Evolutionary conservation across 2,113 vertebrate species (phyloP).

Genomic region (Promerops cafer): DNA sequence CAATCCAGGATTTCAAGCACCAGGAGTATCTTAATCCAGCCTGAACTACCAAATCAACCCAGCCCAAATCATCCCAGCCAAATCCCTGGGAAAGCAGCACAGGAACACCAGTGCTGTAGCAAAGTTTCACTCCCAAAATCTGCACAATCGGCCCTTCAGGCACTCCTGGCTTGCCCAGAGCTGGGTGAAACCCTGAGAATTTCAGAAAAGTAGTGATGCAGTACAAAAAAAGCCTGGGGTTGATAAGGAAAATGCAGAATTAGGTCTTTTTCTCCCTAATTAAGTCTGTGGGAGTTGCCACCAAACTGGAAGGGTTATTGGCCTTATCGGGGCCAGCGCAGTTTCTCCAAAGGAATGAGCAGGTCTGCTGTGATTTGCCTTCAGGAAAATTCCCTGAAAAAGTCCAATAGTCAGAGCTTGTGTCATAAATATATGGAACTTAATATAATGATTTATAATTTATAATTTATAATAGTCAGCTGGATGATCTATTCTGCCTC

Average conservation of each 20-base stretch:
- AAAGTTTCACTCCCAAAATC: neutral
- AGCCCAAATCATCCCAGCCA: neutral
- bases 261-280: constrained; percentile 29
- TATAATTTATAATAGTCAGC: neutral
- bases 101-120: neutral
- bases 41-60: neutral
- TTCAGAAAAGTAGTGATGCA: neutral
- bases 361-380: neutral
- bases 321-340: neutral
- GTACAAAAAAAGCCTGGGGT: neutral
- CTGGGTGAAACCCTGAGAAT: neutral
- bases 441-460: constrained; percentile 13
- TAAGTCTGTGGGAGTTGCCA: neutral
- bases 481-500: neutral
- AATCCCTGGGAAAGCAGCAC: neutral
- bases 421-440: neutral
- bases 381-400: neutral
- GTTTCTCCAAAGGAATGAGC: neutral
- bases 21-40: neutral
- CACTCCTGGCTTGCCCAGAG: neutral
- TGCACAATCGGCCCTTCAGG: neutral
- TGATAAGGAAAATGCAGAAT: neutral
- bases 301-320: neutral
- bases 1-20: neutral
- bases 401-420: neutral